Base-by-base conservation (phyloP, 2,888 invertebrate genomes). In the Platerodrilus igneus region DNA sequence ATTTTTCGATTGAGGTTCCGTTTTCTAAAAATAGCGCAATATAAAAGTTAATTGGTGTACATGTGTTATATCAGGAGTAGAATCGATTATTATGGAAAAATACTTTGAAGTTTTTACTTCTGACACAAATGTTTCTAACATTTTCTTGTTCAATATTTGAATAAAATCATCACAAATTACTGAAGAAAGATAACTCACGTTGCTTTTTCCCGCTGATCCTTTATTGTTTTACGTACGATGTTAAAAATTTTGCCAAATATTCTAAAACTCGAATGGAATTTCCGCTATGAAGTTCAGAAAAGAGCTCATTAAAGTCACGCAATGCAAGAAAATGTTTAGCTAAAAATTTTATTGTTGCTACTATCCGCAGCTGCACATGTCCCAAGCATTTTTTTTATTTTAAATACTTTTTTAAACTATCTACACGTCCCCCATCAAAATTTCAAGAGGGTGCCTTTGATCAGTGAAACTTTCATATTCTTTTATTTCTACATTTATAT, bases 1-100 rank as follows among this genome's bases (percentile, higher is more conserved):
- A 54, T 25, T 40, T 23, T 43, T 48, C 50, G 6, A 33, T 25
- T 11, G 45, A 32, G 15, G 19, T 9, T 16, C 44, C 42, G 29
- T 35, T 35, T 17, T 41, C 22, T 19, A 22, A 29, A 35, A 26
- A 26, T 43, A 39, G 20, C 31, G 29, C 17, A 36, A 39, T 14
- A 39, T 30, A n/a, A n/a, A n/a, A n/a, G n/a, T n/a, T n/a, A n/a
- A n/a, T n/a, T n/a, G n/a, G n/a, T n/a, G n/a, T n/a, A n/a, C n/a
- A n/a, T n/a, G n/a, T n/a, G n/a, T n/a, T n/a, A n/a, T n/a, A n/a
- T n/a, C 17, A 37, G 25, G 47, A 20, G 45, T 49, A 21, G 45
- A 49, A 28, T 48, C 45, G 13, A 47, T 21, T 13, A 14, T 41
- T 21, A 50, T 32, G 22, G 42, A 41, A 37, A 34, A 48, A 36